These are phyloP conservation scores for Bettongia penicillata DNA, from an alignment of 2,113 vertebrate species.

Conservation along the genomic window DNA sequence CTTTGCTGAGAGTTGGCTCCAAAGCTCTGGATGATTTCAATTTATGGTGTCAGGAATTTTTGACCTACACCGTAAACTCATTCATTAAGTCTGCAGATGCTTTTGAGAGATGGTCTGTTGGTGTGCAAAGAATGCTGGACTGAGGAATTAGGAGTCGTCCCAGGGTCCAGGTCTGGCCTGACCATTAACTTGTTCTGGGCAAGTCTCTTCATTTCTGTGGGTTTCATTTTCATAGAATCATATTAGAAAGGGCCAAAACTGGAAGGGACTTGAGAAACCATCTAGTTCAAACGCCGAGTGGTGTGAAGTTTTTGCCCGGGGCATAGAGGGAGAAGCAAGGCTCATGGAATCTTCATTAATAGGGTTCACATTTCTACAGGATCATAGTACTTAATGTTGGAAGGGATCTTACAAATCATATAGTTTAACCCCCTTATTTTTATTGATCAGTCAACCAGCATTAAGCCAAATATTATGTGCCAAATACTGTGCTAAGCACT, in stretches of 20 bases:
- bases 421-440: no score
- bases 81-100: not conserved
- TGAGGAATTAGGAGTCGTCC: not conserved
- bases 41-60: not conserved
- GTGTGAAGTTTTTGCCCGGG: no score
- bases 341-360: not conserved
- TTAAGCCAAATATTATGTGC: no score
- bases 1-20: not conserved
- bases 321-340: no score
- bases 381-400: not conserved
- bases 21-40: not conserved
- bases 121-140: not conserved
- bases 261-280: not conserved
- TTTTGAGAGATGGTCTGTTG: not conserved
- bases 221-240: not conserved
- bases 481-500: no score
- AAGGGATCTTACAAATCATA: not conserved
- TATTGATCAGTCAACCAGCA: no score
- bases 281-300: not conserved
- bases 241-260: not conserved
- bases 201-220: not conserved
- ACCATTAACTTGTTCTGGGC: not conserved
- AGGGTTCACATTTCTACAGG: not conserved
- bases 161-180: not conserved
- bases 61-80: not conserved